Conservation (phyloP, 1,140 invertebrate genomes). For the Drosophila sturtevanti region DNA sequence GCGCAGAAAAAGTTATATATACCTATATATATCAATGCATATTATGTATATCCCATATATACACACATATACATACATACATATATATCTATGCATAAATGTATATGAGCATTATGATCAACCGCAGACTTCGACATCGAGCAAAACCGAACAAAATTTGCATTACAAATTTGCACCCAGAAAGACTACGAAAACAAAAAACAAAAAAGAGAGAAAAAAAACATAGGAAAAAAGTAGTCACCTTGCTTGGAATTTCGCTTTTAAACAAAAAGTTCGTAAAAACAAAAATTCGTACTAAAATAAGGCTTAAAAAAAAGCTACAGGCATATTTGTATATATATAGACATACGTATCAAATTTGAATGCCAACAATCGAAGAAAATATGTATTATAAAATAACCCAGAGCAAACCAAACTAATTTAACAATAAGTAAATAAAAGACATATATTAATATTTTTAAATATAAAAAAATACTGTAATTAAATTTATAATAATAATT, state of each 20-base stretch:
- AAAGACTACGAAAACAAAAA: constrained; percentile 44
- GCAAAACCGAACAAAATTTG: constrained; percentile 54
- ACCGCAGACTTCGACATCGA: constrained; percentile 17
- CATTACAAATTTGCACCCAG: constrained; percentile 78
- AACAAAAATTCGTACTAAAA: constrained; percentile 51
- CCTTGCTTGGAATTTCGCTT: constrained; percentile 77
- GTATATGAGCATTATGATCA: constrained; percentile 42
- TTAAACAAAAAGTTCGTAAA: constrained; percentile 24
- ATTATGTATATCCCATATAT: background rate
- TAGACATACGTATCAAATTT: too few species aligned
- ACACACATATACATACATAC: background rate
- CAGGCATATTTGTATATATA: background rate
- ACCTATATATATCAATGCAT: background rate
- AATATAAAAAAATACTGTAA: too few species aligned
- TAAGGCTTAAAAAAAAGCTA: constrained; percentile 22
- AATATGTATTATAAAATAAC: too few species aligned
- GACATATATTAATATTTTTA: too few species aligned
- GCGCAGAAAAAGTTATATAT: constrained; percentile 44
- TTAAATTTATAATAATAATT: too few species aligned
- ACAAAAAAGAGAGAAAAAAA: background rate
- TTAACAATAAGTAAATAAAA: too few species aligned
- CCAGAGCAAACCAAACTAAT: too few species aligned
- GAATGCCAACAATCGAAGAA: too few species aligned
- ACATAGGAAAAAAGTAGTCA: constrained; percentile 74
- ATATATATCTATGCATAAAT: constrained; percentile 2